A percentile compares a stretch with the other conserved stretches of the same genome.
Conservation (phyloP, 92 coral and sea anemone genomes). For the Phenganax marumi region DNA sequence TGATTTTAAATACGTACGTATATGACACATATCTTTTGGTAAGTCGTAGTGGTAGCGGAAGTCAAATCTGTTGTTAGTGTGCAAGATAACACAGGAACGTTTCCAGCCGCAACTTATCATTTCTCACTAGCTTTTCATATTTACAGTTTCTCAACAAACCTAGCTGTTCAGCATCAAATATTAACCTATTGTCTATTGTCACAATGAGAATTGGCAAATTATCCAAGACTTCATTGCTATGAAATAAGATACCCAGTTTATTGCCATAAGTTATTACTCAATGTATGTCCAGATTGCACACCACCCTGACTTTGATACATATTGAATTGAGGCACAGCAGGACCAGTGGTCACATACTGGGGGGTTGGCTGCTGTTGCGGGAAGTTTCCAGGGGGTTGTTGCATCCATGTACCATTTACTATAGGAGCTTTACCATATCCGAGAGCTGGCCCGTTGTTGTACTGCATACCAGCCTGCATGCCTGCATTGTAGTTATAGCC, state of each 20-base stretch:
- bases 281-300: conserved; percentile 81
- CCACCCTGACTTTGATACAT: conserved; percentile 65
- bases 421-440: conserved; percentile 22
- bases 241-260: conserved; percentile 26
- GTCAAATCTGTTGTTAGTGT: no score
- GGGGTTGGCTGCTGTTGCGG: conserved; percentile 75
- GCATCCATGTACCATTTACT: conserved; percentile 59
- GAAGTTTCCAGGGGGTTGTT: conserved; percentile 71
- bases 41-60: no score
- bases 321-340: conserved; percentile 55
- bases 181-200: no score
- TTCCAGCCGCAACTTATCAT: no score
- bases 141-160: no score
- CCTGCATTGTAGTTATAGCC: conserved; percentile 50
- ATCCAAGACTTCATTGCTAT: not conserved
- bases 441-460: not conserved
- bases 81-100: no score
- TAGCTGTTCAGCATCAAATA: no score
- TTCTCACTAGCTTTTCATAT: no score
- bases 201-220: no score
- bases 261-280: conserved; percentile 90
- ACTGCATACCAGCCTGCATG: conserved; percentile 12
- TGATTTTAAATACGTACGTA: no score
- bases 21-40: no score
- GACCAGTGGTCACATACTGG: conserved; percentile 75